Conservation (phyloP, 2,888 invertebrate genomes). For the Monopis laevigella region DNA sequence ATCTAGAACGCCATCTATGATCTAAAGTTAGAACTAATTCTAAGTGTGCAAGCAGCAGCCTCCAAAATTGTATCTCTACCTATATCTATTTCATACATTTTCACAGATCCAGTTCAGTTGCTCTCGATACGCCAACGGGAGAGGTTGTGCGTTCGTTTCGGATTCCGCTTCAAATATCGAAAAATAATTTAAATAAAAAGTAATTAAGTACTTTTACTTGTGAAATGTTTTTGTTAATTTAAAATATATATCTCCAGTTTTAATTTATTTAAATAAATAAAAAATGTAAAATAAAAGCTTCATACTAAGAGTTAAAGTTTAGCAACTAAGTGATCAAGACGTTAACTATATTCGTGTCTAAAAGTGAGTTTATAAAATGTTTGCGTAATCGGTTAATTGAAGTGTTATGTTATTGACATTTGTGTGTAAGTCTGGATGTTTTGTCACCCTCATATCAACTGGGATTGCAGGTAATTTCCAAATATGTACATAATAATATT, state of each 20-base stretch:
- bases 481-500: no score
- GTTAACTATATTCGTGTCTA: neutral
- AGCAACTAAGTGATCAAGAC: constrained; percentile 3
- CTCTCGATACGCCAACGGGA: neutral
- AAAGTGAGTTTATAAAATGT: constrained; percentile 5
- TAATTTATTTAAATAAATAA: no score
- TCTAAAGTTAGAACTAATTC: neutral
- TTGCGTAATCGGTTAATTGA: constrained; percentile 1
- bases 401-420: neutral
- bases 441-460: neutral
- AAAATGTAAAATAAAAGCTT: neutral
- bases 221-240: no score
- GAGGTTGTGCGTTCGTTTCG: neutral
- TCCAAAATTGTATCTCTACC: neutral
- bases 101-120: neutral
- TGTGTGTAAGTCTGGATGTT: neutral
- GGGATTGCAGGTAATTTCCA: constrained; percentile 2
- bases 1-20: neutral
- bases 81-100: constrained; percentile 1
- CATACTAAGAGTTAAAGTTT: neutral
- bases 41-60: neutral
- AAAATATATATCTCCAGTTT: no score
- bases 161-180: neutral
- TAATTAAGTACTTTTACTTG: no score
- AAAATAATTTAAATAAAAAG: no score